Evolutionary conservation across 2,113 vertebrate genomes (phyloP).

Genomic region (Vicugna pacos): DNA sequence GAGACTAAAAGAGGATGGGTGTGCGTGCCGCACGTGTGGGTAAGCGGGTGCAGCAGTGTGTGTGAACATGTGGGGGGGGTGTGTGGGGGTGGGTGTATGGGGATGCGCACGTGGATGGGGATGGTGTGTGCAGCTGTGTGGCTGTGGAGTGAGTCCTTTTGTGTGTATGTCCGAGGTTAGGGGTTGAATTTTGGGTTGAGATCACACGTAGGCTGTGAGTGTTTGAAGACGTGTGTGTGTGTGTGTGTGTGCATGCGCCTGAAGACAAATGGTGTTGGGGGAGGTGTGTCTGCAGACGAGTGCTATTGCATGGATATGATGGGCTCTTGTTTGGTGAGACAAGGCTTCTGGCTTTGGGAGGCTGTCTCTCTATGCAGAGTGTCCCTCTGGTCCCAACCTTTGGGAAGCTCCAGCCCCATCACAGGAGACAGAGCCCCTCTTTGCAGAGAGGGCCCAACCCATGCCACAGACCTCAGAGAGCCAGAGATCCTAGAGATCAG

Average conservation of each 20-base stretch:
- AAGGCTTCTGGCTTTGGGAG: neutral
- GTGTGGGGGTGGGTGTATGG: neutral
- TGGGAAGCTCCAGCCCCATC: neutral
- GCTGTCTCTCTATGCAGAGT: neutral
- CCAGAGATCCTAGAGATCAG: neutral
- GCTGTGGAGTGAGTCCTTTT: neutral
- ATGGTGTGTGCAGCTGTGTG: neutral
- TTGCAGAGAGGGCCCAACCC: neutral
- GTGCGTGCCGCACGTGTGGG: neutral
- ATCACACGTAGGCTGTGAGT: neutral
- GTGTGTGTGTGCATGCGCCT: rapidly evolving
- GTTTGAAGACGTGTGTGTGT: neutral
- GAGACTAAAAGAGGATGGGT: neutral
- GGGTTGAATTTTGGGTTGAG: neutral
- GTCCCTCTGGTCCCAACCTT: neutral
- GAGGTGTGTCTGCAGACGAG: neutral
- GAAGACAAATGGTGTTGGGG: neutral
- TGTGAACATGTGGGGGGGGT: neutral
- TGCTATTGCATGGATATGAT: neutral
- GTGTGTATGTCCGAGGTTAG: neutral
- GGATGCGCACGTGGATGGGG: neutral
- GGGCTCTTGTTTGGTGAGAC: neutral
- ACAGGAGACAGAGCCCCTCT: neutral
- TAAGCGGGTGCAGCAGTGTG: neutral
- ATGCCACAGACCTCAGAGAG: neutral